Base-by-base conservation (phyloP, 2,113 vertebrate genomes). In the Mixornis gularis region DNA sequence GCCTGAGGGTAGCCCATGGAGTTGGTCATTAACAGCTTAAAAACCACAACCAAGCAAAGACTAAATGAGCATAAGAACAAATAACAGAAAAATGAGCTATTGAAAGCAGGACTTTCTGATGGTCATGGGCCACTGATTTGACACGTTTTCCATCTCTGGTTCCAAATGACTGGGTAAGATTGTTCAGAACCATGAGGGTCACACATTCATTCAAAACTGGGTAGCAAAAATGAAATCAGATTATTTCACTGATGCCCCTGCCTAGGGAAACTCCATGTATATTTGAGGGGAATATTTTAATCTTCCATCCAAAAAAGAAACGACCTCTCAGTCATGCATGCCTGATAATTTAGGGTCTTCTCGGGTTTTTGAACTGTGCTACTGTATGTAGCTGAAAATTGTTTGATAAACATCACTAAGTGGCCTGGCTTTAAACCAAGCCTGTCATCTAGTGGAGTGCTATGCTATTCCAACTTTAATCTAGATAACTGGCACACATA, bases 341-440 rank as follows among this genome's bases (percentile, higher is more conserved):
- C 84, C 88, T 86, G 90, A 79, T 79, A 93, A 96, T 80, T 94
- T 96, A 92, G 62, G 79, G 41, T 81, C 68, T 92, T 92, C 87
- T 90, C 77, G 32, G 62, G 69, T 93, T 97, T 97, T 96, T 90
- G 17, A 96, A 96, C 95, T 91, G 94, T 93, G 94, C 91, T 95
- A 92, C 94, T 91, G 80, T 94, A 60, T 58, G 80, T 92, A 95
- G 89, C 73, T 95, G 85, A 95, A 89, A 90, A 52, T 92, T 92
- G 52, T 96, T 96, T 95, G 95, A 95, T 93, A 92, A 97, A 87
- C 92, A 95, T 97, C 78, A 65, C 92, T 95, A 95, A 97, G 90
- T 95, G 91, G 69, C 78, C 93, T 97, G 97, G 96, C 96, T 95
- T 90, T 96, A 96, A 97, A 97, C 96, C 96, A 97, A 96, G 94